Evolutionary conservation across 1,140 invertebrate species (phyloP).

Genomic region (Chelonus insularis): DNA sequence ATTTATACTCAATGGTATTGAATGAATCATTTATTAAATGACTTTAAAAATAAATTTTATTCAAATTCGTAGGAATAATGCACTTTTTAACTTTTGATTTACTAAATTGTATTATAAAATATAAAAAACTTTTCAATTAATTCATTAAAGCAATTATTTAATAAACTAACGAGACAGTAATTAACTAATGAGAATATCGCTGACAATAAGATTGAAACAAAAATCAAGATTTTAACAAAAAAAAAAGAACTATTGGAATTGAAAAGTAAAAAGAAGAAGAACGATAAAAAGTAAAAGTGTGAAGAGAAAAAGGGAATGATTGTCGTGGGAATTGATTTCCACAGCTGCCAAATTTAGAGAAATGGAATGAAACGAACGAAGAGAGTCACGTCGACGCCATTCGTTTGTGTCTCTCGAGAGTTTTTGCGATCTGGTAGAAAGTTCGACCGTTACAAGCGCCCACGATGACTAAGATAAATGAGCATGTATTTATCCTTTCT

Average conservation of each 20-base stretch:
- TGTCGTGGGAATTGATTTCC: constrained; percentile 21
- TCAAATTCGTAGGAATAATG: too few relatives aligned
- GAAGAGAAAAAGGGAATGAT: neutral
- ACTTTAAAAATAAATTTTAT: too few relatives aligned
- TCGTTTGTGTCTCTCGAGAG: constrained; percentile 27
- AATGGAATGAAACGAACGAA: constrained; percentile 12
- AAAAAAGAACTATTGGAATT: neutral
- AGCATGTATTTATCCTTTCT: constrained; percentile 25
- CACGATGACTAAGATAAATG: constrained; percentile 31
- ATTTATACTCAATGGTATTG: too few relatives aligned
- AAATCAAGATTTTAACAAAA: constrained; percentile 13
- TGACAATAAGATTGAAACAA: too few relatives aligned
- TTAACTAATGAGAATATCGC: too few relatives aligned
- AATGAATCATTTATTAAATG: too few relatives aligned
- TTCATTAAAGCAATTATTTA: too few relatives aligned
- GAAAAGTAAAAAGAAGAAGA: neutral
- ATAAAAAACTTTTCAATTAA: too few relatives aligned
- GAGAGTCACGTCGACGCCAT: constrained; percentile 27
- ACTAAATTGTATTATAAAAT: too few relatives aligned
- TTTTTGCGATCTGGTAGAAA: constrained; percentile 12
- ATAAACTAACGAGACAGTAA: too few relatives aligned
- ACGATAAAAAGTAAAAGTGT: neutral
- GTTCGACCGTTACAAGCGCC: constrained; percentile 19
- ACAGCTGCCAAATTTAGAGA: constrained; percentile 22
- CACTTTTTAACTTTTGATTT: too few relatives aligned